Evolutionary conservation across 1,140 invertebrate genomes (phyloP), one percentile per base, ranked within the genome.

Genomic region (Macrostomum lignano): DNA sequence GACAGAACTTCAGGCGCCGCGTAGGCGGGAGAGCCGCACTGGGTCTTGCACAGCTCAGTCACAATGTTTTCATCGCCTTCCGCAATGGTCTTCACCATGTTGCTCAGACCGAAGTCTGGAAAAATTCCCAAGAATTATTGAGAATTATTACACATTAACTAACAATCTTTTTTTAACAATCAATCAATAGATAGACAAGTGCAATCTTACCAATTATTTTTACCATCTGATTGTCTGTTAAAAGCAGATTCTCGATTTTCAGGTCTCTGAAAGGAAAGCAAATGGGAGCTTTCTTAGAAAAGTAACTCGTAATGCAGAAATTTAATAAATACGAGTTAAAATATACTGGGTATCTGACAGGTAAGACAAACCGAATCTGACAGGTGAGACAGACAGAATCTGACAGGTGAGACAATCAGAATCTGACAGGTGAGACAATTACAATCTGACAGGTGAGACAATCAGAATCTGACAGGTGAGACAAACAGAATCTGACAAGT

Each of bases 81-180:
- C 1, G 41, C 39, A 2, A 28, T 40, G 7, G 39, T 36, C 7
- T 44, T 35, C 23, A 42, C 42, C 17, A 49, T 46, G 11, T 39
- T 53, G 29, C 51, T 52, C 13, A 55, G 38, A n/a, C 52, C 52
- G 37, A 55, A 55, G 42, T 55, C 52, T 53, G 32, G 10, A 42
- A 22, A 25, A 10, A 20, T 20, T 10, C 23, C 5, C 22, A 10
- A 2, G 21, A 7, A 30, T 11, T 15, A 30, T 30, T 30, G 11
- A 30, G 24, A 7, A 30, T 30, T 21, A 10, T 11, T 13, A 2
- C 5, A 14, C 7, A 30, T 6, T 5, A 11, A 33, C 11, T 6
- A 4, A 6, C 21, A 4, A 6, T 35, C n/a, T 33, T 35, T 17
- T 35, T 33, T 9, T 14, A 36, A 7, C 6, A 11, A n/a, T 36